These are phyloP conservation scores for Apamea epomidion DNA, from an alignment of 2,888 invertebrate genomes.

Conservation along the genomic window DNA sequence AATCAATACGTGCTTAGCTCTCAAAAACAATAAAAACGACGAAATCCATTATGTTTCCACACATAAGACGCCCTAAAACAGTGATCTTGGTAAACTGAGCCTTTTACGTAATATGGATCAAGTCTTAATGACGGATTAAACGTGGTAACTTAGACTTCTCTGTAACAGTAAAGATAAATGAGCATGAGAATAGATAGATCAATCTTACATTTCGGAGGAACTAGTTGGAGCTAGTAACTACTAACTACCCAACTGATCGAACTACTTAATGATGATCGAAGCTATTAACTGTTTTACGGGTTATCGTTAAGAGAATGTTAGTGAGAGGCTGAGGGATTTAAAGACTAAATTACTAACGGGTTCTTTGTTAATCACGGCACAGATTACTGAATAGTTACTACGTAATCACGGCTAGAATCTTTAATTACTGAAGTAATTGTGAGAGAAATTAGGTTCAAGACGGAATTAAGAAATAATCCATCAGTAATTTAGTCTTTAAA, in stretches of 20 bases:
- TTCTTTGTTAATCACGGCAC: conserved; percentile 55
- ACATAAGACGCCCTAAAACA: neutral
- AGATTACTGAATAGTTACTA: too few species aligned
- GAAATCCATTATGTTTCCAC: neutral
- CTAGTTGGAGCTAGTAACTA: conserved; percentile 54
- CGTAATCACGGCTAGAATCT: conserved; percentile 33
- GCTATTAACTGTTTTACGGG: conserved; percentile 61
- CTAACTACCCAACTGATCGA: conserved; percentile 60
- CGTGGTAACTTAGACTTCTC: conserved; percentile 26
- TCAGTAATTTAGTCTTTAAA: neutral
- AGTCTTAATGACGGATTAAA: conserved; percentile 21
- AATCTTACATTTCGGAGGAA: conserved; percentile 59
- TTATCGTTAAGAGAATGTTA: conserved; percentile 67
- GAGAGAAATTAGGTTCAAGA: neutral
- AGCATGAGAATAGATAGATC: conserved; percentile 50
- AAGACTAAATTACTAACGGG: conserved; percentile 48
- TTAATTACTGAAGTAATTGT: conserved; percentile 54
- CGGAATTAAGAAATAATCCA: neutral
- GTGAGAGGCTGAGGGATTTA: conserved; percentile 55
- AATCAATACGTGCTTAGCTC: neutral
- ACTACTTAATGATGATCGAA: conserved; percentile 71
- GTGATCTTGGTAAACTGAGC: conserved; percentile 1
- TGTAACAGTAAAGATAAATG: conserved; percentile 53
- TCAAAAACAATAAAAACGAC: neutral
- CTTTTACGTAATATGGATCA: conserved; percentile 10